A percentile compares a stretch with the other conserved stretches of the same genome.
These are phyloP conservation scores for Helicorthomorpha holstii DNA, from an alignment of 1,140 invertebrate genomes.

Conservation along the genomic window DNA sequence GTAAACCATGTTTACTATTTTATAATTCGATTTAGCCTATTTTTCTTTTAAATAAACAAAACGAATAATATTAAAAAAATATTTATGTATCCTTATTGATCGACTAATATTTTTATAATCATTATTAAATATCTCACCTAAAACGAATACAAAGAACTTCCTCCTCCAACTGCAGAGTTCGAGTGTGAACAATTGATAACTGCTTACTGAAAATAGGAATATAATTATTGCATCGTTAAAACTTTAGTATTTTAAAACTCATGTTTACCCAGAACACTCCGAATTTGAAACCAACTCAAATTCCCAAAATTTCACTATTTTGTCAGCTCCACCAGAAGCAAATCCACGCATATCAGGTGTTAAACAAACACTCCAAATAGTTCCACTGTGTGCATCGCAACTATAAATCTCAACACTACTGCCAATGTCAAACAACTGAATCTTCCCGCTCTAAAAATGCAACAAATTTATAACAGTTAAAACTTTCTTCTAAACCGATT, in stretches of 20 bases:
- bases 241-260: background rate
- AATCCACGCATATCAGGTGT: slow-evolving; percentile 57
- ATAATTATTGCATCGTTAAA: background rate
- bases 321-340: slow-evolving; percentile 69
- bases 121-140: too few species aligned
- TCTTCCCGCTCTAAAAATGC: slow-evolving; percentile 39
- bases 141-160: slow-evolving; percentile 57
- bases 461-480: background rate
- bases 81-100: too few species aligned
- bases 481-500: too few species aligned
- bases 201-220: slow-evolving; percentile 33
- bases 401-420: slow-evolving; percentile 44
- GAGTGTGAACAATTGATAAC: slow-evolving; percentile 57
- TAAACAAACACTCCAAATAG: slow-evolving; percentile 60
- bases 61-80: too few species aligned
- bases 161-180: slow-evolving; percentile 72
- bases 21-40: too few species aligned
- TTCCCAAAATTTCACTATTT: slow-evolving; percentile 84
- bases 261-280: slow-evolving; percentile 14
- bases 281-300: slow-evolving; percentile 64
- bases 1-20: too few species aligned
- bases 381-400: slow-evolving; percentile 51
- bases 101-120: too few species aligned
- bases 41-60: too few species aligned
- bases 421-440: slow-evolving; percentile 75